These are phyloP conservation scores for Riparia riparia DNA, from an alignment of 2,113 vertebrate species.

Conservation along the genomic window DNA sequence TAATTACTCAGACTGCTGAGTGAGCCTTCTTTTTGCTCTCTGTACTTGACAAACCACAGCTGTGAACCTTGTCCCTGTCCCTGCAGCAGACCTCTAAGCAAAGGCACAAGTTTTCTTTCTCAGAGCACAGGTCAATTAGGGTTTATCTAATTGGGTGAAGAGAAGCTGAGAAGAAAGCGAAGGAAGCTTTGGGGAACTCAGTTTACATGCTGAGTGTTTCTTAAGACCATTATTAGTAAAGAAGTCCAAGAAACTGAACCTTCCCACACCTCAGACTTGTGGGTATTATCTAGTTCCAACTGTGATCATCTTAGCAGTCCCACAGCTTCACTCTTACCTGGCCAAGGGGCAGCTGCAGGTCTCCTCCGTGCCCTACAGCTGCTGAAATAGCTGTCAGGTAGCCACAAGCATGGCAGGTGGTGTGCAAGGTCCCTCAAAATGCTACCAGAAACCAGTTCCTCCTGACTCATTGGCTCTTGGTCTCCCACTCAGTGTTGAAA, in stretches of 20 bases:
- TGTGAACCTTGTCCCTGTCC: not conserved
- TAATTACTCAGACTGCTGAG: not conserved
- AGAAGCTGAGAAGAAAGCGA: not conserved
- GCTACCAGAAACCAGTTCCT: not conserved
- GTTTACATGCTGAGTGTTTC: not conserved
- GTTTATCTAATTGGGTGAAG: not conserved
- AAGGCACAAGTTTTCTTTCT: not conserved
- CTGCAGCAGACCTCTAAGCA: not conserved
- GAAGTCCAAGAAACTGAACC: not conserved
- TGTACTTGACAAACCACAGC: not conserved
- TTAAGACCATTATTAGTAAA: not conserved
- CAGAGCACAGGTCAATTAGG: not conserved
- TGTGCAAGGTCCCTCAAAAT: not conserved
- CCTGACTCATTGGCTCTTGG: not conserved
- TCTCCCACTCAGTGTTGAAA: not conserved
- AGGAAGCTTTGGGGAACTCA: not conserved
- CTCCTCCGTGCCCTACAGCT: not conserved
- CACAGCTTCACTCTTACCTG: not conserved
- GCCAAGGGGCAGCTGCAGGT: fast-evolving
- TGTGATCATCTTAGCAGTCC: not conserved
- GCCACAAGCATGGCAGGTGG: not conserved
- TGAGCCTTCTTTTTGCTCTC: not conserved
- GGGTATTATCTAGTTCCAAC: not conserved
- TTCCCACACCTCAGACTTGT: not conserved
- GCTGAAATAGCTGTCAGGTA: not conserved